Conservation (phyloP, 2,888 invertebrate species). For the Bellardia bayeri region DNA sequence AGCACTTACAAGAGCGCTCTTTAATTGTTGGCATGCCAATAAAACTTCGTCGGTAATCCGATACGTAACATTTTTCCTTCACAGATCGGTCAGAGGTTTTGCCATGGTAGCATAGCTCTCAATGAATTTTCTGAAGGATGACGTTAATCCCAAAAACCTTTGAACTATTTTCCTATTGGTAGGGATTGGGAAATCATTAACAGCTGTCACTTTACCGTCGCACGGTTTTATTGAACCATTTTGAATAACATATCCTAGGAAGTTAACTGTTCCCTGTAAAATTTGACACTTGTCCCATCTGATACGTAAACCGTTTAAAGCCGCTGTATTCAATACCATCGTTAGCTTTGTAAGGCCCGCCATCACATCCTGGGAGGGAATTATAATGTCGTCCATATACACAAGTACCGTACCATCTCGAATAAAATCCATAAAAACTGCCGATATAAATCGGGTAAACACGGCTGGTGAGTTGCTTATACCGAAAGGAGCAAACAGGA, state of each 20-base stretch:
- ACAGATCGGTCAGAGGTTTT: no score
- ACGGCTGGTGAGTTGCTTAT: constrained; percentile 38
- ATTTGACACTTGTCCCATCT: constrained; percentile 70
- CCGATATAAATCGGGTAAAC: constrained; percentile 18
- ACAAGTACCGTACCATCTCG: constrained; percentile 7
- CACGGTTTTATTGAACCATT: constrained; percentile 62
- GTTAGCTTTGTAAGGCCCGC: constrained; percentile 36
- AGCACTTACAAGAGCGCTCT: constrained; percentile 47
- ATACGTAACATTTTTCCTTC: no score
- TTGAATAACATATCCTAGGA: constrained; percentile 62
- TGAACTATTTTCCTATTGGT: constrained; percentile 52
- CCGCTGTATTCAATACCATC: constrained; percentile 48
- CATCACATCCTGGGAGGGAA: constrained; percentile 55
- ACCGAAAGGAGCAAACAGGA: constrained; percentile 62
- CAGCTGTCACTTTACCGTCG: constrained; percentile 55
- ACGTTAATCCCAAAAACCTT: constrained; percentile 69
- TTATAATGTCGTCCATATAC: constrained; percentile 61
- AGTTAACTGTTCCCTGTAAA: constrained; percentile 44
- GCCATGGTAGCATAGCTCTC: no score
- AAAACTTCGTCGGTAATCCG: no score
- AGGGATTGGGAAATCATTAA: constrained; percentile 62
- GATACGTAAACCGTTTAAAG: constrained; percentile 45
- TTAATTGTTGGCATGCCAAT: no score
- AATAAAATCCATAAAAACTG: constrained; percentile 7
- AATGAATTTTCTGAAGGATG: constrained; percentile 63